Base-by-base conservation (phyloP, 2,797 vertebrate genomes). In the Muraenolepis orangiensis region DNA sequence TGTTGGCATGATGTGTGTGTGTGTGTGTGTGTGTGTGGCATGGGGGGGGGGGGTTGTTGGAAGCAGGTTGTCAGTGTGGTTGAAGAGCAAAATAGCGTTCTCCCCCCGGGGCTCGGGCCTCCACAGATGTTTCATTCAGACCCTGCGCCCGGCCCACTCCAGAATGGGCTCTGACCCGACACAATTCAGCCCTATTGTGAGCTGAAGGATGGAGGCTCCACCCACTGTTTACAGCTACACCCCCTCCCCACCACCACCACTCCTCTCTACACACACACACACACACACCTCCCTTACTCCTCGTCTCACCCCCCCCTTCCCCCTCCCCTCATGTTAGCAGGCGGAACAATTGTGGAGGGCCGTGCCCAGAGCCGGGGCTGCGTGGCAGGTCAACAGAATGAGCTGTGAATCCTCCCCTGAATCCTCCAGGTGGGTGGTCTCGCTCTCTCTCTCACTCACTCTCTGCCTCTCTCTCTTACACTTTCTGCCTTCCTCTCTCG, bases 111-210 rank as follows among this genome's bases (percentile, higher is more conserved):
- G 89, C 89, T 91, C 88, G 86, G 86, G 91, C 90, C 91, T 91
- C 91, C 93, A 93, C 93, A 94, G 93, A 93, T 94, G 93, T 94
- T 93, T 91, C 90, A 92, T 93, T 93, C 91, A 93, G 90, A 80
- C 87, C 86, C 88, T 87, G 87, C 87, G 89, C 88, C 87, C 88
- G 89, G 88, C 89, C 93, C 91, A 91, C 91, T 94, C 90, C 90
- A 90, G 93, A 91, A 91, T 89, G 91, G 93, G 91, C 92, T 93
- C 89, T 87, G 89, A 87, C 83, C 90, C 84, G 86, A 92, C 90
- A 91, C 91, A 91, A 93, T 93, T 93, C 91, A 91, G 85, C 85
- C 87, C 90, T 86, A 93, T 94, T 94, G 93, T 94, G 89, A 82
- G 68, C 82, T 90, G 86, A 90, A 93, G 90, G 88, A 84, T 87